A percentile compares a stretch with the other conserved stretches of the same genome.
phyloP scores from a whole-genome alignment of 2,113 vertebrate genomes.

The Bostrychus sinensis region DNA sequence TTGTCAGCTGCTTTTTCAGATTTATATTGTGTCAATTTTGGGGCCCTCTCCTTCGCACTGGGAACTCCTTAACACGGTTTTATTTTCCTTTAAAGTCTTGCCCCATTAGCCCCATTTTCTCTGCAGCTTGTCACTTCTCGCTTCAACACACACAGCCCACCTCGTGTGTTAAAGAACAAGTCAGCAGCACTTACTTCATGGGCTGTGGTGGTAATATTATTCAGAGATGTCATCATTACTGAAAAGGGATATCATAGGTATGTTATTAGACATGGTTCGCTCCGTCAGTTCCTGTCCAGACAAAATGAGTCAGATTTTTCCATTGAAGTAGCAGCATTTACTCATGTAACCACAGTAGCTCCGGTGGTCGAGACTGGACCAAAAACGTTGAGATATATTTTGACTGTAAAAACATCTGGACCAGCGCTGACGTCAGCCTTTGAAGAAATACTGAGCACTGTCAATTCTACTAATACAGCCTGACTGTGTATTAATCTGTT shows the following conservation, averaged over 20 bases:
- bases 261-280: conserved; percentile 55
- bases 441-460: conserved; percentile 49
- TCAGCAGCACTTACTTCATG: conserved; percentile 30
- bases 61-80: conserved; percentile 12
- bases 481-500: conserved; percentile 17
- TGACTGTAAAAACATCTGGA: conserved; percentile 56
- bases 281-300: conserved; percentile 76
- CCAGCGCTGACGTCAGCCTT: conserved; percentile 60
- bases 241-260: conserved; percentile 58
- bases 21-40: not conserved
- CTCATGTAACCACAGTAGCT: conserved; percentile 70
- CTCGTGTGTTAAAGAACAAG: conserved; percentile 37
- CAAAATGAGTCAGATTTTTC: conserved; percentile 75
- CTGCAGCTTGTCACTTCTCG: conserved; percentile 31
- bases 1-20: not conserved
- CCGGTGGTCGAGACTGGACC: conserved; percentile 53
- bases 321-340: conserved; percentile 70
- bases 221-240: conserved; percentile 56
- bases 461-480: conserved; percentile 31
- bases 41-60: not conserved
- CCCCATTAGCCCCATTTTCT: conserved; percentile 41
- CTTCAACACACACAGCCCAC: conserved; percentile 15
- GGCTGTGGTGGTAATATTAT: conserved; percentile 34
- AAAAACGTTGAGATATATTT: conserved; percentile 63
- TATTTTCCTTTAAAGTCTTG: conserved; percentile 42